These are phyloP conservation scores for Caenorhabditis latens DNA, from an alignment of 1,140 invertebrate species.

Conservation along the genomic window DNA sequence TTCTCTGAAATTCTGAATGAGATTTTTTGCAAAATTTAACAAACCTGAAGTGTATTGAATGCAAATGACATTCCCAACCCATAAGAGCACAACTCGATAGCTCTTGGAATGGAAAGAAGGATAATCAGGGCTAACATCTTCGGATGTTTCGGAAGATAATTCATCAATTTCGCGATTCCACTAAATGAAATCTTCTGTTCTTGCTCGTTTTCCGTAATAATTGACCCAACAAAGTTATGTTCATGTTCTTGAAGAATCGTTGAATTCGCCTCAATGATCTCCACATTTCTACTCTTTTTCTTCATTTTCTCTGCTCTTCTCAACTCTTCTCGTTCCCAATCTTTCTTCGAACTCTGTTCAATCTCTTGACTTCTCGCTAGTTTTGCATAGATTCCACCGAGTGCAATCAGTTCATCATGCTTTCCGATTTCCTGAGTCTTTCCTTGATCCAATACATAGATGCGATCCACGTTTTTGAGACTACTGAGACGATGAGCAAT, in stretches of 20 bases:
- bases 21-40: neutral
- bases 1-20: neutral
- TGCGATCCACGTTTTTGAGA: constrained; percentile 74
- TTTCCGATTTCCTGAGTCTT: constrained; percentile 78
- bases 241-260: constrained; percentile 44
- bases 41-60: constrained; percentile 19
- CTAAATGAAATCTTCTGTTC: constrained; percentile 31
- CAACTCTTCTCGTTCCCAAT: constrained; percentile 32
- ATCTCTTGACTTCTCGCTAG: constrained; percentile 81
- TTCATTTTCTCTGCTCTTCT: constrained; percentile 18
- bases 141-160: constrained; percentile 33
- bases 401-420: constrained; percentile 79
- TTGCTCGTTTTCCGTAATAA: constrained; percentile 9
- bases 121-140: constrained; percentile 4
- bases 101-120: neutral
- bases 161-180: constrained; percentile 37
- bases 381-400: constrained; percentile 80
- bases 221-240: constrained; percentile 26
- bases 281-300: constrained; percentile 18
- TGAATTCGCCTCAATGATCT: constrained; percentile 34
- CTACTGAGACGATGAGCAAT: constrained; percentile 80
- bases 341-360: constrained; percentile 43
- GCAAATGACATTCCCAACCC: constrained; percentile 39
- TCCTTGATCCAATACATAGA: constrained; percentile 79
- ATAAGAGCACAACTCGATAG: constrained; percentile 34